Percentiles rank a stretch among this genome's conserved stretches.
phyloP scores from a whole-genome alignment of 2,113 vertebrate species.

The Leptobrachium leishanense region DNA sequence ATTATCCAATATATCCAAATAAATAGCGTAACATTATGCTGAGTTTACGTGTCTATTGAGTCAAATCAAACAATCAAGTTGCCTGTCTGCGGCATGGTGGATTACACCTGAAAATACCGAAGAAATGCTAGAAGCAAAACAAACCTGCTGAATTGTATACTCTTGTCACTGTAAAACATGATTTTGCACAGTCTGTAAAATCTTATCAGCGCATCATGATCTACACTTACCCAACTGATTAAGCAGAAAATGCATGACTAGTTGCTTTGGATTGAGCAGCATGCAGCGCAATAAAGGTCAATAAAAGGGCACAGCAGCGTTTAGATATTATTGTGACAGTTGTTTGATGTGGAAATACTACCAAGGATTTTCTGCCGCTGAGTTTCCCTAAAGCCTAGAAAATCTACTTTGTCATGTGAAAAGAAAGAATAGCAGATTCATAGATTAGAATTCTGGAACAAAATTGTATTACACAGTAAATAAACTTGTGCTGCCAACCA shows the following conservation, averaged over 20 bases:
- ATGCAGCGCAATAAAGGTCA: background rate
- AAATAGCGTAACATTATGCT: background rate
- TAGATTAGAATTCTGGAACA: too few relatives aligned
- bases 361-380: too few relatives aligned
- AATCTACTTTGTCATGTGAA: too few relatives aligned
- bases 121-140: background rate
- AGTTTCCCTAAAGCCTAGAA: too few relatives aligned
- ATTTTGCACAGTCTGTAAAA: background rate
- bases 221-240: conserved; percentile 5
- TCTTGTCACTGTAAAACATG: background rate
- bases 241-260: background rate
- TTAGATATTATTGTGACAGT: background rate
- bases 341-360: background rate
- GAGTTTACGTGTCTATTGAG: conserved; percentile 6
- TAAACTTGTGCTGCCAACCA: too few relatives aligned
- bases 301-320: background rate
- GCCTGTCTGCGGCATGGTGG: background rate
- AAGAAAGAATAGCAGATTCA: too few relatives aligned
- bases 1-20: background rate
- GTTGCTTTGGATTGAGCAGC: background rate
- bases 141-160: background rate
- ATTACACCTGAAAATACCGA: conserved; percentile 42
- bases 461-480: too few relatives aligned
- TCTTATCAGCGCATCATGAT: background rate
- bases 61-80: conserved; percentile 36